A percentile compares a stretch with the other conserved stretches of the same genome.
These are phyloP conservation scores for Vesta saturnalis DNA, from an alignment of 2,888 invertebrate genomes.

Conservation along the genomic window DNA sequence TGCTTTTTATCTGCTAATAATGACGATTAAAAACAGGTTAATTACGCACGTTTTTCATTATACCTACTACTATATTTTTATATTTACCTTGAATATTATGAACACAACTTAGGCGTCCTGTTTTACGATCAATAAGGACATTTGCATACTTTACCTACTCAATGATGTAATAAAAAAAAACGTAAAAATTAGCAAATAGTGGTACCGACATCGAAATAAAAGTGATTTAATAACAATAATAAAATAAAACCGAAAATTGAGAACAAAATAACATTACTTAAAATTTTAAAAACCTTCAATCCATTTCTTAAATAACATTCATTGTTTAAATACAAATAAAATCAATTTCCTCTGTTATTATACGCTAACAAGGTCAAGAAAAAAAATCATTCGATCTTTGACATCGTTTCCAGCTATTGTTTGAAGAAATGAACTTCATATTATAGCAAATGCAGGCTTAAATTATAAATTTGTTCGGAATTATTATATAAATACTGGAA, in stretches of 20 bases:
- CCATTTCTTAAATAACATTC: too few relatives aligned
- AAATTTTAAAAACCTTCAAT: too few relatives aligned
- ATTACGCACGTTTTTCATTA: neutral
- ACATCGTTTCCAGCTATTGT: conserved; percentile 21
- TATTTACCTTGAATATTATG: conserved; percentile 9
- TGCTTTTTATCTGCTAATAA: neutral
- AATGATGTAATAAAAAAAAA: neutral
- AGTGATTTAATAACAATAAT: too few relatives aligned
- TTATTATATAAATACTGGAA: too few relatives aligned
- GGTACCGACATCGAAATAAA: too few relatives aligned
- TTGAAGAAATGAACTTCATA: neutral
- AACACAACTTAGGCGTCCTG: too few relatives aligned
- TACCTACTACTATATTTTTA: neutral
- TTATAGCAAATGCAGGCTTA: neutral
- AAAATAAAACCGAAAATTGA: too few relatives aligned
- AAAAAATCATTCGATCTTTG: conserved; percentile 14
- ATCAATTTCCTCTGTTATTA: neutral
- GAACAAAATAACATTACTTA: too few relatives aligned
- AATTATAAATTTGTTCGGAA: too few relatives aligned
- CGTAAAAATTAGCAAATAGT: too few relatives aligned
- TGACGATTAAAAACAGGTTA: conserved; percentile 2
- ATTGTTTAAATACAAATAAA: neutral
- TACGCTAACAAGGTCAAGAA: conserved; percentile 1
- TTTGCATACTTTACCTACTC: too few relatives aligned
- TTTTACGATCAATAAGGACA: too few relatives aligned